Conservation (phyloP, 2,888 invertebrate species). For the Chymomyza caudatula region DNA sequence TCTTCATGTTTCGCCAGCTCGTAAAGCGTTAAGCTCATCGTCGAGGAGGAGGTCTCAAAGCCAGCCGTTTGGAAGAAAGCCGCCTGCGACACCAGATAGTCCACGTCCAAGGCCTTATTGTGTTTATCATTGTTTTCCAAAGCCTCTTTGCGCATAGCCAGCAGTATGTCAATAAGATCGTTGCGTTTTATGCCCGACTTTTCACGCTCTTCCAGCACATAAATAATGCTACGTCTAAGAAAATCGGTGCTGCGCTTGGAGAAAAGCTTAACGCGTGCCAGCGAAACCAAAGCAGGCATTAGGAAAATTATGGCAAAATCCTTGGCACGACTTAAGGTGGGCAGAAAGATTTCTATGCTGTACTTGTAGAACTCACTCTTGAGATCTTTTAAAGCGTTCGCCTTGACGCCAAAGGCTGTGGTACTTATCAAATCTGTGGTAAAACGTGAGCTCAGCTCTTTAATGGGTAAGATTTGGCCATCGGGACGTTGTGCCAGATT, state of each 20-base stretch:
- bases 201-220: constrained; percentile 74
- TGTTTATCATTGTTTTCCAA: constrained; percentile 16
- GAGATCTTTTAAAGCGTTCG: constrained; percentile 72
- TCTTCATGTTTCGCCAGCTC: constrained; percentile 75
- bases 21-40: constrained; percentile 76
- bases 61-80: constrained; percentile 74
- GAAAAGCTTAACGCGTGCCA: constrained; percentile 52
- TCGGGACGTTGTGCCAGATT: constrained; percentile 8
- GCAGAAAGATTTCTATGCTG: constrained; percentile 50
- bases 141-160: constrained; percentile 71
- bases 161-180: constrained; percentile 78
- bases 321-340: constrained; percentile 32
- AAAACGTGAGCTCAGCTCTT: constrained; percentile 50
- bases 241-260: constrained; percentile 57
- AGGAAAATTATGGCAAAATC: constrained; percentile 52
- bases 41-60: constrained; percentile 75
- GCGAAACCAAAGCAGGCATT: constrained; percentile 47
- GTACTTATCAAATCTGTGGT: constrained; percentile 78
- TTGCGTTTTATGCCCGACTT: constrained; percentile 65
- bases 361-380: constrained; percentile 73
- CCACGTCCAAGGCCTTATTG: constrained; percentile 26
- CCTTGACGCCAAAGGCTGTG: constrained; percentile 77
- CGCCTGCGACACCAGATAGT: constrained; percentile 72
- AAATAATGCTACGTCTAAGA: constrained; percentile 69
- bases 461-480: constrained; percentile 18